Evolutionary conservation across 2,113 vertebrate genomes (phyloP).

Genomic region (Grus americana): DNA sequence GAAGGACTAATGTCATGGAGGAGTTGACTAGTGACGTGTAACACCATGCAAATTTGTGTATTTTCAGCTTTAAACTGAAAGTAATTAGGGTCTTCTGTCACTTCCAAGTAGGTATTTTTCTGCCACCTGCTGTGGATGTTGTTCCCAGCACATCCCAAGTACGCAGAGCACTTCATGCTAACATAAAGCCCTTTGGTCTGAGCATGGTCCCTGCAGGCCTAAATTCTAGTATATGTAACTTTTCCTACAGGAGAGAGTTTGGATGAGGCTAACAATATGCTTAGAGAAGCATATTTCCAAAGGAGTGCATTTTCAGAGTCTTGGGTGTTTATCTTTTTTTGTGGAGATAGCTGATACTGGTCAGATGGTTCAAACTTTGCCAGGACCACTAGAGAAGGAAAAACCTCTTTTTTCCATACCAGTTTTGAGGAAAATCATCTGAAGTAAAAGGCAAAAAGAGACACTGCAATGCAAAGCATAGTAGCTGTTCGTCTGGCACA

Average conservation of each 20-base stretch:
- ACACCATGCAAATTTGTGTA: not conserved
- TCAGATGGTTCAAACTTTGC: not conserved
- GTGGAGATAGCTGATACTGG: not conserved
- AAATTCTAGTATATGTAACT: not conserved
- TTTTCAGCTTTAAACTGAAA: slow-evolving; percentile 4
- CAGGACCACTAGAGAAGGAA: not conserved
- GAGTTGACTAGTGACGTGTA: not conserved
- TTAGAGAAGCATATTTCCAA: not conserved
- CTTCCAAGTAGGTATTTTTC: not conserved
- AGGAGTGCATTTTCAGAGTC: not conserved
- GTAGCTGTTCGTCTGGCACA: not conserved
- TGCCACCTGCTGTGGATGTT: not conserved
- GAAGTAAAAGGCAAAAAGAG: not conserved
- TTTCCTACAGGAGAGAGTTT: not conserved
- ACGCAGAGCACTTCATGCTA: not conserved
- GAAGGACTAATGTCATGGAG: slow-evolving; percentile 17
- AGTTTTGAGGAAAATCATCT: not conserved
- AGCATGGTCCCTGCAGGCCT: not conserved
- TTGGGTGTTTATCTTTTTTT: not conserved
- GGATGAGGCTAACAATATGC: not conserved
- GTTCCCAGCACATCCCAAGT: not conserved
- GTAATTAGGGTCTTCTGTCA: not conserved
- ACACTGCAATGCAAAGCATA: not conserved
- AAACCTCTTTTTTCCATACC: not conserved
- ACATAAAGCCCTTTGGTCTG: not conserved